phyloP scores from a whole-genome alignment of 2,113 vertebrate species.

The Lanius collurio region DNA sequence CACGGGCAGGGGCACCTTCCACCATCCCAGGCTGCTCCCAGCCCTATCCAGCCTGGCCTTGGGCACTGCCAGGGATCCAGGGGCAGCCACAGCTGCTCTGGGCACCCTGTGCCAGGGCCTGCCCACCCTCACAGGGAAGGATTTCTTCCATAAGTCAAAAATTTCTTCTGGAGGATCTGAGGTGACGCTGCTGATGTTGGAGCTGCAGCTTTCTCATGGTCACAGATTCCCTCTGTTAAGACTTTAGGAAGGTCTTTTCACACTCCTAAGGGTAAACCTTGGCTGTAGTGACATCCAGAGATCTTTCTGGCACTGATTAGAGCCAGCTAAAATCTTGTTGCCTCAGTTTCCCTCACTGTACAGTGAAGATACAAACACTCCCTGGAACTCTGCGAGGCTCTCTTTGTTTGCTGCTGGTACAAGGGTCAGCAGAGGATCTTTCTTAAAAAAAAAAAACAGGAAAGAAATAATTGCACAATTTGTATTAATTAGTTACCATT shows the following conservation, averaged over 20 bases:
- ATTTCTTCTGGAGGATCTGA: not conserved
- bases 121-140: fast-evolving
- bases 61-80: not conserved
- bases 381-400: not conserved
- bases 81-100: not conserved
- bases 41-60: fast-evolving
- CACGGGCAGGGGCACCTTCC: not conserved
- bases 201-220: not conserved
- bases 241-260: not conserved
- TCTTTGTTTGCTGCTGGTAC: not conserved
- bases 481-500: not conserved
- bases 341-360: not conserved
- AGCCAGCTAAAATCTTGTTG: not conserved
- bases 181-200: not conserved
- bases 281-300: not conserved
- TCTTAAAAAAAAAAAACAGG: not conserved
- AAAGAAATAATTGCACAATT: not conserved
- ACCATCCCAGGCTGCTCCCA: not conserved
- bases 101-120: not conserved
- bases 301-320: not conserved
- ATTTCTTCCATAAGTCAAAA: not conserved
- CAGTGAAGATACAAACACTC: not conserved
- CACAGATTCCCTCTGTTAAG: not conserved
- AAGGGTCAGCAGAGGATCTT: not conserved
- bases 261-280: not conserved